Conservation (phyloP, 1,140 invertebrate genomes). For the Ylistrum balloti region DNA sequence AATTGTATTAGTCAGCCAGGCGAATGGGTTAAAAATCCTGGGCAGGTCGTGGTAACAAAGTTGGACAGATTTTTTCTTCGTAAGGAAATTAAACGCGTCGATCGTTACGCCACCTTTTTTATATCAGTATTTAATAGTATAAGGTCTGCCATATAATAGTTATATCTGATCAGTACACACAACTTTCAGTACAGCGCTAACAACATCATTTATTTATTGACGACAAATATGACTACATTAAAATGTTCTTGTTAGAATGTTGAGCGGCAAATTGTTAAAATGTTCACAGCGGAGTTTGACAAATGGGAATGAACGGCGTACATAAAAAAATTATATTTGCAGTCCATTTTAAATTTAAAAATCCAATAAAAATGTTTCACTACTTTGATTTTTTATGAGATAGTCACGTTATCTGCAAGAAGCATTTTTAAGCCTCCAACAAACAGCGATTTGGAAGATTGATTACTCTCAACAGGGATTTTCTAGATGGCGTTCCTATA, state of each 20-base stretch:
- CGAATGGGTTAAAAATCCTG: background rate
- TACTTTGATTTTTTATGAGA: background rate
- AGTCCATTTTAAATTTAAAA: background rate
- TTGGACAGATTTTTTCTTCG: background rate
- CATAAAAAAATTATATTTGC: background rate
- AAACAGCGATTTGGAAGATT: background rate
- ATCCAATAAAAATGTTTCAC: background rate
- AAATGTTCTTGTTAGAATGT: background rate
- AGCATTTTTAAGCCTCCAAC: background rate
- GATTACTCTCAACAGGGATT: background rate
- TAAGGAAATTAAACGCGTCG: background rate
- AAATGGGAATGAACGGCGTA: background rate
- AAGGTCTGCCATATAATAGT: constrained; percentile 32
- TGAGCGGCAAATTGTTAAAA: background rate
- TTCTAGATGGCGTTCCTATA: background rate
- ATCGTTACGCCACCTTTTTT: background rate
- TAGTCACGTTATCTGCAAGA: background rate
- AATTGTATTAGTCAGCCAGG: constrained; percentile 34
- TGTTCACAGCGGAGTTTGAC: background rate
- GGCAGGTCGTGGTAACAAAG: background rate
- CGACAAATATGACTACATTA: background rate
- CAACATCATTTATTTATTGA: constrained; percentile 11
- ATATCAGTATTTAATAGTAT: background rate
- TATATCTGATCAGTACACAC: background rate
- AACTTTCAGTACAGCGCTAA: background rate